Evolutionary conservation across 1,140 invertebrate species (phyloP), one percentile per base, ranked within the genome.

Genomic region (Ctenoplectra terminalis): DNA sequence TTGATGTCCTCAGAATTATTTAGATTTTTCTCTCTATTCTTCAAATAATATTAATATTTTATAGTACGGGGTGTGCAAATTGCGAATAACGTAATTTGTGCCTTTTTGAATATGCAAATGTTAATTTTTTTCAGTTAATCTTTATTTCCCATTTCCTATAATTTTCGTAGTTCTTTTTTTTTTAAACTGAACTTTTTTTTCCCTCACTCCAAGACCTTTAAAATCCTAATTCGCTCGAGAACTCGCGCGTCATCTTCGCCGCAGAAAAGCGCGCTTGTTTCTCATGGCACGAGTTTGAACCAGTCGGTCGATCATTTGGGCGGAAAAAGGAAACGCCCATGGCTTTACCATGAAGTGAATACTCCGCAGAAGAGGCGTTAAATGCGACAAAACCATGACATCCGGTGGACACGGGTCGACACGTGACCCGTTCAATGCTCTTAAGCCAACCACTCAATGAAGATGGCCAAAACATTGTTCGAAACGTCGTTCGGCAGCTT

Each of bases 401-500:
- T 93, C 91, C 91, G 91, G 91, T 84, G 73, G 84, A 83, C 92
- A 92, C 90, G 90, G 76, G 91, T 85, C 90, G 91, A 82, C 92
- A 92, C 91, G 91, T 90, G 91, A 91, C 91, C 83, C 67, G 77
- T 76, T 90, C 82, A 79, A 79, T 52, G 46, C 78, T 66, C 71
- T 66, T 81, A 66, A 81, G 78, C 78, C 71, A 40, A 66, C 61
- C 37, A 64, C 60, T 74, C 43, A n/a, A 82, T 9, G 46, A 73
- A 26, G 58, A 79, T 50, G 17, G 50, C 13, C 37, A 7, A 54
- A 46, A 69, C 37, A 29, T 20, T 26, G 56, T 61, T 46, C n/a
- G 1, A 26, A 46, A 48, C 58, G 26, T 15, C 46, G 58, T 73
- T 63, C 40, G 31, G 15, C 31, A 37, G 40, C 46, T 79, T 73